phyloP scores from a whole-genome alignment of 1,140 invertebrate genomes.

The Heliconius himera region DNA sequence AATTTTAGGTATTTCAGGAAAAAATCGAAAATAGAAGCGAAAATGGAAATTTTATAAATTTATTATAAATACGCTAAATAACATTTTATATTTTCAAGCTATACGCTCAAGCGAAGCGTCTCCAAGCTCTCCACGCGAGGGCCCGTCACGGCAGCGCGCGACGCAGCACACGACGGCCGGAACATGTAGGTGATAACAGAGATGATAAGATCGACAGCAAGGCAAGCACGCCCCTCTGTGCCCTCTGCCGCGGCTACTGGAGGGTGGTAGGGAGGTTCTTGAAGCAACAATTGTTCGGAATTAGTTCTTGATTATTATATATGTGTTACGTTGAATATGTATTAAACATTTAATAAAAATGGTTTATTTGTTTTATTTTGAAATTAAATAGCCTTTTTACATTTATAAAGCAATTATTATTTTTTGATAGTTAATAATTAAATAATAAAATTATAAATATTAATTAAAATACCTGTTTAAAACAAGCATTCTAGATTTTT shows the following conservation, averaged over 20 bases:
- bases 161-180: neutral
- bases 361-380: neutral
- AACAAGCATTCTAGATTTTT: too few relatives aligned
- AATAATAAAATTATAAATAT: too few relatives aligned
- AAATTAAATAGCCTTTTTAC: too few relatives aligned
- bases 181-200: neutral
- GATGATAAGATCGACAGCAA: neutral
- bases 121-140: slow-evolving; percentile 45
- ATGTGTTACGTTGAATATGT: neutral
- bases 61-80: too few relatives aligned
- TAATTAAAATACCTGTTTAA: too few relatives aligned
- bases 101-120: slow-evolving; percentile 57
- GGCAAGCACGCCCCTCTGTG: slow-evolving; percentile 47
- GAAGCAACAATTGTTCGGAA: slow-evolving; percentile 38
- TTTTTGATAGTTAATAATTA: too few relatives aligned
- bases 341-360: neutral
- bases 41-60: too few relatives aligned
- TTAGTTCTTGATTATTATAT: slow-evolving; percentile 12
- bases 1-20: too few relatives aligned
- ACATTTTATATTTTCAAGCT: slow-evolving; percentile 40
- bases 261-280: slow-evolving; percentile 47
- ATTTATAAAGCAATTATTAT: too few relatives aligned
- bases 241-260: slow-evolving; percentile 58
- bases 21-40: too few relatives aligned
- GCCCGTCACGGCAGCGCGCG: slow-evolving; percentile 30